Conservation (phyloP, 2,113 vertebrate genomes). For the Tursiops truncatus region DNA sequence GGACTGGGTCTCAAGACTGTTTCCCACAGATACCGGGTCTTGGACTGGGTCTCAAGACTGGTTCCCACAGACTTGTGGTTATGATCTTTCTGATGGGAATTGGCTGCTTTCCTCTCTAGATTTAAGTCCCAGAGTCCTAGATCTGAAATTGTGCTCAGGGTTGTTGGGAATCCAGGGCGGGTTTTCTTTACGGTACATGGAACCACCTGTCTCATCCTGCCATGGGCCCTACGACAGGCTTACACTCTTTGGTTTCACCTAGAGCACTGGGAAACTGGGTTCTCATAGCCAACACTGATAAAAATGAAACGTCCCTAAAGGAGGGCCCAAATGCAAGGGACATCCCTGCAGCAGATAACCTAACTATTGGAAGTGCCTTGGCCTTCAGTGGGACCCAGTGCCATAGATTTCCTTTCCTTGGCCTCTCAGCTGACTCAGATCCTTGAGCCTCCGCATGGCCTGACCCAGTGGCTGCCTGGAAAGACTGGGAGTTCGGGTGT, state of each 20-base stretch:
- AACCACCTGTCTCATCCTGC: neutral
- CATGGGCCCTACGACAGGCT: neutral
- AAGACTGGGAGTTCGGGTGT: too few species aligned
- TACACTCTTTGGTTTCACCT: neutral
- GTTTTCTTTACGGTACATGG: neutral
- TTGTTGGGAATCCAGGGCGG: neutral
- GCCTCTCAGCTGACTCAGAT: neutral
- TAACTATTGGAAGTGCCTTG: too few species aligned
- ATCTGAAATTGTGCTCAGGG: neutral
- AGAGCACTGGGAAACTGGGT: neutral
- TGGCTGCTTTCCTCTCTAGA: neutral
- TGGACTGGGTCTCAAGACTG: neutral
- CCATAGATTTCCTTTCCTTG: neutral
- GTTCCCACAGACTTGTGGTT: neutral
- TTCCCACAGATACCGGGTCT: neutral
- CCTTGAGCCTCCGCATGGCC: neutral
- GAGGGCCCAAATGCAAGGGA: neutral
- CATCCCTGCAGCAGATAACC: neutral
- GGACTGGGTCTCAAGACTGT: neutral
- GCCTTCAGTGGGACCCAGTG: neutral
- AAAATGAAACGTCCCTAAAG: neutral
- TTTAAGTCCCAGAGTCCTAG: neutral
- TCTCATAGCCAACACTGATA: neutral
- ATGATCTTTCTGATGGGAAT: neutral
- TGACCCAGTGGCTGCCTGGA: neutral